Base-by-base conservation (phyloP, 1,140 invertebrate species). In the Drosophila persimilis region DNA sequence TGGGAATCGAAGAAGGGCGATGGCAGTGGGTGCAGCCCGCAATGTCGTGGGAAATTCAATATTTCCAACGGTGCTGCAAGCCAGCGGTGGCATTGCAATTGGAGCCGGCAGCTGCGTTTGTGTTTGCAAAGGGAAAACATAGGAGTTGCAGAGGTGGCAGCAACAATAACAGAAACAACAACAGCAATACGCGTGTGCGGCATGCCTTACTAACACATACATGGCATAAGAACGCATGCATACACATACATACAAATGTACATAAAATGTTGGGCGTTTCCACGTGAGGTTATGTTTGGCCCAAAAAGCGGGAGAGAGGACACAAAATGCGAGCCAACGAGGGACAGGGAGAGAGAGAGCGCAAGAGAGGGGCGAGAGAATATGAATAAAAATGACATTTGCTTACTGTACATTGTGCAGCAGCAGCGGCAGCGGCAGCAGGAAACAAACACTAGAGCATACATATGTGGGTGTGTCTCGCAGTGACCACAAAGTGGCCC, bases 281-380 rank as follows among this genome's bases (percentile, higher is more conserved):
- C 83, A 89, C 84, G 72, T 88, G 84, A 83, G 83, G 83, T 89
- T 88, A 88, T 88, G 84, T 88, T 79, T 83, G 69, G 63, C 45
- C 53, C 53, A 43, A 76, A 75, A 20, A 45, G 35, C 35, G 35
- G 35, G 35, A 39, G 35, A 39, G 35, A 39, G 35, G 35, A 39
- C 35, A 39, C 35, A 13, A 13, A 13, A 24, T 31, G 22, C 69
- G 48, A 55, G 61, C 51, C 39, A 67, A 47, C 65, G 53, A 47
- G 35, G 41, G 35, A 35, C 22, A 58, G n/a, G 35, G 31, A 58
- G 22, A 43, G 43, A 53, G 31, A 31, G 60, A 41, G 29, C 65
- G 29, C 65, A 41, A 69, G 54, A 54, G 35, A 35, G 43, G 13
- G n/a, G 0, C 13, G 5, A n/a, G 20, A 29, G 24, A 39, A 47